Evolutionary conservation across 2,888 invertebrate species (phyloP).

Genomic region (Vandiemenella viatica): DNA sequence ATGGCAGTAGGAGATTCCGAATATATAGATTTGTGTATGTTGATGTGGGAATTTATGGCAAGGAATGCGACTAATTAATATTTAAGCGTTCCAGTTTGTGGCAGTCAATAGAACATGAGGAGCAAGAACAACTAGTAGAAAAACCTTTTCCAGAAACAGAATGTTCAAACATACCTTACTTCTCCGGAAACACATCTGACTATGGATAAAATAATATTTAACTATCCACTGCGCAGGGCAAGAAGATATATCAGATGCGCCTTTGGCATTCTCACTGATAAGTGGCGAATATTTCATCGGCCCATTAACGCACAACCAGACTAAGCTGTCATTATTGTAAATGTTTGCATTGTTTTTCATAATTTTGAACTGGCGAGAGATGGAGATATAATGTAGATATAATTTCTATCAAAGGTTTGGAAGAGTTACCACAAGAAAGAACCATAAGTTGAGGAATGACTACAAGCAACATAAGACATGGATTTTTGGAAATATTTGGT

Average conservation of each 20-base stretch:
- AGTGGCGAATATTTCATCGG: slow-evolving; percentile 23
- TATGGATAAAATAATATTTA: slow-evolving; percentile 15
- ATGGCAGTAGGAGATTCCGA: slow-evolving; percentile 14
- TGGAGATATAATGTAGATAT: slow-evolving; percentile 16
- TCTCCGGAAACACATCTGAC: slow-evolving; percentile 6
- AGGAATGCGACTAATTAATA: slow-evolving; percentile 7
- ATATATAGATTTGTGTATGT: slow-evolving; percentile 13
- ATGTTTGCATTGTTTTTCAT: slow-evolving; percentile 18
- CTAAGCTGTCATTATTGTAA: slow-evolving; percentile 17
- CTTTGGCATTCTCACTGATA: slow-evolving; percentile 22
- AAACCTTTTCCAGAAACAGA: slow-evolving; percentile 5
- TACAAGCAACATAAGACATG: slow-evolving; percentile 16
- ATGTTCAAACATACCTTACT: slow-evolving; percentile 4
- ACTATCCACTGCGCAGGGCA: slow-evolving; percentile 18
- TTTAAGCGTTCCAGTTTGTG: slow-evolving; percentile 5
- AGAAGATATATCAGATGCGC: slow-evolving; percentile 20
- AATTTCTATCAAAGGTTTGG: slow-evolving; percentile 15
- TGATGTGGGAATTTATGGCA: slow-evolving; percentile 9
- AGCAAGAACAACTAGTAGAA: slow-evolving; percentile 5
- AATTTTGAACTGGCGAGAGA: slow-evolving; percentile 14
- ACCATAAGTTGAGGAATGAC: slow-evolving; percentile 11
- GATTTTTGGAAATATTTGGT: slow-evolving; percentile 13
- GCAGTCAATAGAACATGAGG: slow-evolving; percentile 4
- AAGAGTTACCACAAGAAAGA: slow-evolving; percentile 13
- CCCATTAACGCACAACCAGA: slow-evolving; percentile 17